Evolutionary conservation across 1,140 invertebrate genomes (phyloP).

Genomic region (Drosophila punjabiensis): DNA sequence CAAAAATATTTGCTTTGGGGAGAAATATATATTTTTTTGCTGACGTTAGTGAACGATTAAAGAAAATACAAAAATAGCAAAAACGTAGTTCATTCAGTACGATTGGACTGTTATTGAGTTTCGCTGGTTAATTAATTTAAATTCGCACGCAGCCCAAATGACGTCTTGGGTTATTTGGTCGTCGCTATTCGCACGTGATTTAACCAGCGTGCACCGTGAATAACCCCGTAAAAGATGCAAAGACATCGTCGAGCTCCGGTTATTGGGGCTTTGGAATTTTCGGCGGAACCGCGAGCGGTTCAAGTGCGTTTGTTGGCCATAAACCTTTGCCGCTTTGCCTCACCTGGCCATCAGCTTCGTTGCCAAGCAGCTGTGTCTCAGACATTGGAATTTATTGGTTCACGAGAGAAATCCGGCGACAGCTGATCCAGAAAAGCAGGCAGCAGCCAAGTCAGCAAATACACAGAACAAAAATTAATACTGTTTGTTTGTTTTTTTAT

Average conservation of each 20-base stretch:
- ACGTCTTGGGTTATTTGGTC: conserved; percentile 55
- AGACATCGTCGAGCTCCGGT: conserved; percentile 12
- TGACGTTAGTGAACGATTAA: conserved; percentile 29
- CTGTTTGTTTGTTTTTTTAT: no score
- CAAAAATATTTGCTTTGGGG: conserved; percentile 34
- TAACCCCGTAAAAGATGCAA: conserved; percentile 19
- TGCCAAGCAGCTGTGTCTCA: conserved; percentile 30
- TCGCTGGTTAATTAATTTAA: conserved; percentile 65
- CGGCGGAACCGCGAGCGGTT: conserved; percentile 55
- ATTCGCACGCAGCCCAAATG: conserved; percentile 69
- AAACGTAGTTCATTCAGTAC: conserved; percentile 45
- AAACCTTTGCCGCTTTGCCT: conserved; percentile 43
- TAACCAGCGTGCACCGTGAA: conserved; percentile 50
- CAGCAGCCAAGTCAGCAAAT: background rate
- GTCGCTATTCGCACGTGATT: conserved; percentile 58
- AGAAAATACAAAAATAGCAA: conserved; percentile 23
- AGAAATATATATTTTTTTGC: conserved; percentile 29
- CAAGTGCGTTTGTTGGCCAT: conserved; percentile 74
- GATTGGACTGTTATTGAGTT: conserved; percentile 54
- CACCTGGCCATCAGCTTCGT: conserved; percentile 15
- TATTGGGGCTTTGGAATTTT: conserved; percentile 44
- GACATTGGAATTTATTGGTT: conserved; percentile 47
- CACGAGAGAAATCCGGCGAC: conserved; percentile 15
- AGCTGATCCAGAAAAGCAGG: conserved; percentile 36
- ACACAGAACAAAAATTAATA: background rate